These are phyloP conservation scores for Amia ocellicauda DNA, from an alignment of 2,113 vertebrate genomes.

Conservation along the genomic window DNA sequence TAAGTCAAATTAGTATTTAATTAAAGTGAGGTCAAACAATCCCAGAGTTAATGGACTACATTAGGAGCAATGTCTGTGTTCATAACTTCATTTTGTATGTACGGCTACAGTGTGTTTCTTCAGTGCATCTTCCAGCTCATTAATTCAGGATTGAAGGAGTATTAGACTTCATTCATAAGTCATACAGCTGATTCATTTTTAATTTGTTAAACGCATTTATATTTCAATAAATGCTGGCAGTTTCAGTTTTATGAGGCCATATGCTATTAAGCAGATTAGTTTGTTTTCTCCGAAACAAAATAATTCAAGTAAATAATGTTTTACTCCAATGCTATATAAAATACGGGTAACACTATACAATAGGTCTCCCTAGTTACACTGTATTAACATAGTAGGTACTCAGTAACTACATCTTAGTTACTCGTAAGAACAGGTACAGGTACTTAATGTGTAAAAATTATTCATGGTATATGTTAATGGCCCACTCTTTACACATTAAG, in stretches of 20 bases:
- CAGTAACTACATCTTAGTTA: no score
- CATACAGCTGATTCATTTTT: constrained; percentile 16
- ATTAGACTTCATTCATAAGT: constrained; percentile 19
- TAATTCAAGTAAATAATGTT: no score
- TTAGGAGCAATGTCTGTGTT: constrained; percentile 13
- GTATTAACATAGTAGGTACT: no score
- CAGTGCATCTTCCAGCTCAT: constrained; percentile 6
- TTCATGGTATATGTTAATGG: no score
- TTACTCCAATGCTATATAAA: no score
- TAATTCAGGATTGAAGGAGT: constrained; percentile 15
- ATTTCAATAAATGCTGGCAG: constrained; percentile 21
- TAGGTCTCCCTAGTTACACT: no score
- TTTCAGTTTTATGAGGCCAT: constrained; percentile 10
- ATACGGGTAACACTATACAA: no score
- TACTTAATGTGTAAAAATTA: no score
- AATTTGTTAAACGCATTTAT: constrained; percentile 25
- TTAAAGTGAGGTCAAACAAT: constrained; percentile 19
- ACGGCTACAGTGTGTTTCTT: not conserved
- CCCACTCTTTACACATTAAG: no score
- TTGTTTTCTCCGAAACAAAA: no score
- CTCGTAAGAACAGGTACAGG: no score
- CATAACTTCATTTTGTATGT: not conserved
- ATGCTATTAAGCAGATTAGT: no score
- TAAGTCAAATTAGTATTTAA: not conserved
- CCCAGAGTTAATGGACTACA: constrained; percentile 19